A percentile compares a stretch with the other conserved stretches of the same genome.
These are phyloP conservation scores for Scaptomyza parva DNA, from an alignment of 2,888 invertebrate genomes.

Conservation along the genomic window DNA sequence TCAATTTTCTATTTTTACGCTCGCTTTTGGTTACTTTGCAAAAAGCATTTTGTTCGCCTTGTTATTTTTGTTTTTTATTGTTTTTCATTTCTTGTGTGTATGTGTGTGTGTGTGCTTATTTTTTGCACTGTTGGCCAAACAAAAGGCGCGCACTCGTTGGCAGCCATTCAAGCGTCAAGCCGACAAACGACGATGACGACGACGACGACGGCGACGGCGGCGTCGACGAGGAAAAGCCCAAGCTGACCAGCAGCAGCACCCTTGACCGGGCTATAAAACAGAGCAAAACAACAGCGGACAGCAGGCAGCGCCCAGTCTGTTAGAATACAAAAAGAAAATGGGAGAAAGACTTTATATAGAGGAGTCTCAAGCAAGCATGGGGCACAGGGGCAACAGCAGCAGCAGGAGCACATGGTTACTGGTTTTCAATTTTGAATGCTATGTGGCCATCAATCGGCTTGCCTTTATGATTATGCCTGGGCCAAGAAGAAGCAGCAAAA, in stretches of 20 bases:
- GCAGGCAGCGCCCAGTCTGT: too few species aligned
- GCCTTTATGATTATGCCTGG: slow-evolving; percentile 73
- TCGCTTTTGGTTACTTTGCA: slow-evolving; percentile 76
- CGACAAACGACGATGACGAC: slow-evolving; percentile 13
- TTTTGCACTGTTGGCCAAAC: slow-evolving; percentile 58
- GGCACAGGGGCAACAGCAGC: too few species aligned
- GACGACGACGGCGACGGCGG: background rate
- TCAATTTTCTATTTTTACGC: slow-evolving; percentile 70
- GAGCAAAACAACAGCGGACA: slow-evolving; percentile 29
- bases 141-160: slow-evolving; percentile 75
- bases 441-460: slow-evolving; percentile 65
- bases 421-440: slow-evolving; percentile 71
- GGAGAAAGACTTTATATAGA: slow-evolving; percentile 32
- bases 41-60: slow-evolving; percentile 66
- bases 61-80: slow-evolving; percentile 23
- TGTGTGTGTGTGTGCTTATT: slow-evolving; percentile 15
- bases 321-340: slow-evolving; percentile 46
- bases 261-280: slow-evolving; percentile 77
- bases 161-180: slow-evolving; percentile 79
- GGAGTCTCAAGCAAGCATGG: background rate
- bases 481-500: slow-evolving; percentile 44
- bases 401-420: slow-evolving; percentile 30
- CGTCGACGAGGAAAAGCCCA: slow-evolving; percentile 52
- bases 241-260: slow-evolving; percentile 65
- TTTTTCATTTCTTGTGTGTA: slow-evolving; percentile 42